Evolutionary conservation across 2,888 invertebrate genomes (phyloP).

Genomic region (Danaus chrysippus): DNA sequence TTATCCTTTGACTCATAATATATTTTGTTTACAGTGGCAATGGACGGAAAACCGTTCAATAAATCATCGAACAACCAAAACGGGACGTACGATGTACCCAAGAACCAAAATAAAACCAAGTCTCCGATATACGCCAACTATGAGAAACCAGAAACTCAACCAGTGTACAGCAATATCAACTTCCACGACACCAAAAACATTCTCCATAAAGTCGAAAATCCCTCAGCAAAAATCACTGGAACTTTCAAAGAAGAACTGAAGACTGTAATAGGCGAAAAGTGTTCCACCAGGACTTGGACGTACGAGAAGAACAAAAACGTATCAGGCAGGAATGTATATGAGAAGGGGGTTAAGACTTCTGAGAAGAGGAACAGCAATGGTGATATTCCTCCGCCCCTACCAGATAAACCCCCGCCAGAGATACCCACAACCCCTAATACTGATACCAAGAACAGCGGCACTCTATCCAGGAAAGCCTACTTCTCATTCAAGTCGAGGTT

Average conservation of each 20-base stretch:
- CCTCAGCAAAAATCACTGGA: conserved; percentile 47
- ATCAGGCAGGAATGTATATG: conserved; percentile 12
- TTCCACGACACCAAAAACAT: conserved; percentile 50
- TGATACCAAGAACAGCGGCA: conserved; percentile 61
- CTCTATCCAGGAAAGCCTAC: conserved; percentile 68
- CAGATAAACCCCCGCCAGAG: conserved; percentile 56
- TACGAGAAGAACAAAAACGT: conserved; percentile 6
- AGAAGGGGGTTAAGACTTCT: conserved; percentile 14
- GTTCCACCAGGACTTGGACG: conserved; percentile 28
- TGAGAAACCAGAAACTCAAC: conserved; percentile 50
- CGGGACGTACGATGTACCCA: conserved; percentile 53
- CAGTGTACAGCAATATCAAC: conserved; percentile 59
- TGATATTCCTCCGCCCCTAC: conserved; percentile 55
- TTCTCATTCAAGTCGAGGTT: conserved; percentile 82
- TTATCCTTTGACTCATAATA: not conserved
- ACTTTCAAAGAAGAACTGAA: conserved; percentile 64
- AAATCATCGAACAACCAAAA: conserved; percentile 49
- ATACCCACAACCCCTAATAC: conserved; percentile 62
- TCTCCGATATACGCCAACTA: conserved; percentile 64
- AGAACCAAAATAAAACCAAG: conserved; percentile 42
- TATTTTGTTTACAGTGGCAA: conserved; percentile 55
- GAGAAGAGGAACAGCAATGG: conserved; percentile 52
- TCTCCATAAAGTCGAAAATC: conserved; percentile 61
- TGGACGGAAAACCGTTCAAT: conserved; percentile 65
- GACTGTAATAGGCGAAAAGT: conserved; percentile 58